Conservation (phyloP, 2,888 invertebrate genomes). For the Onchidella celtica region DNA sequence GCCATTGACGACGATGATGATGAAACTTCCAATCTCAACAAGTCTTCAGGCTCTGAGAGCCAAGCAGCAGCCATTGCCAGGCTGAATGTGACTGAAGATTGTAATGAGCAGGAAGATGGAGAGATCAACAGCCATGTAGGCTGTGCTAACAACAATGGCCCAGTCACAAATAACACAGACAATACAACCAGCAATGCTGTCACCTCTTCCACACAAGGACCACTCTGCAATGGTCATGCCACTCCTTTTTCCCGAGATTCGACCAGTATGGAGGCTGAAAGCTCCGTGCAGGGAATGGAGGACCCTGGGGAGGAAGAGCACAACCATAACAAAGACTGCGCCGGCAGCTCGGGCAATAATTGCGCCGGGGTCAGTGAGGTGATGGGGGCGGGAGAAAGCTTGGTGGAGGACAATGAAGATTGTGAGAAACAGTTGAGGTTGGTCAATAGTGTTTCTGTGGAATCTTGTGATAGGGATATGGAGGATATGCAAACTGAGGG, state of each 20-base stretch:
- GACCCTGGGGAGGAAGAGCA: slow-evolving; percentile 20
- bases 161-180: neutral
- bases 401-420: slow-evolving; percentile 5
- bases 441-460: slow-evolving; percentile 47
- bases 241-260: slow-evolving; percentile 18
- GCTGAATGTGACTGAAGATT: slow-evolving; percentile 48
- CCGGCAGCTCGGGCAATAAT: neutral
- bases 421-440: slow-evolving; percentile 6
- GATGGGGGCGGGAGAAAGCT: slow-evolving; percentile 29
- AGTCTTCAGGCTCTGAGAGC: slow-evolving; percentile 42
- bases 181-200: slow-evolving; percentile 31
- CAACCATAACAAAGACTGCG: slow-evolving; percentile 23
- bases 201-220: neutral
- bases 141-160: slow-evolving; percentile 12
- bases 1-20: slow-evolving; percentile 11
- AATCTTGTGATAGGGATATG: slow-evolving; percentile 44
- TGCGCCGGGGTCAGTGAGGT: neutral
- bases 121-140: slow-evolving; percentile 1
- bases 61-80: slow-evolving; percentile 46
- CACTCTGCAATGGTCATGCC: slow-evolving; percentile 43
- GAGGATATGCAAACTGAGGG: slow-evolving; percentile 49
- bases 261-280: slow-evolving; percentile 24
- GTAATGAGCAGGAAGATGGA: slow-evolving; percentile 30
- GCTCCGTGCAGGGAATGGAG: too few relatives aligned
- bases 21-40: slow-evolving; percentile 33